Base-by-base conservation (phyloP, 2,797 vertebrate species). In the Lepilemur ruficaudatus region DNA sequence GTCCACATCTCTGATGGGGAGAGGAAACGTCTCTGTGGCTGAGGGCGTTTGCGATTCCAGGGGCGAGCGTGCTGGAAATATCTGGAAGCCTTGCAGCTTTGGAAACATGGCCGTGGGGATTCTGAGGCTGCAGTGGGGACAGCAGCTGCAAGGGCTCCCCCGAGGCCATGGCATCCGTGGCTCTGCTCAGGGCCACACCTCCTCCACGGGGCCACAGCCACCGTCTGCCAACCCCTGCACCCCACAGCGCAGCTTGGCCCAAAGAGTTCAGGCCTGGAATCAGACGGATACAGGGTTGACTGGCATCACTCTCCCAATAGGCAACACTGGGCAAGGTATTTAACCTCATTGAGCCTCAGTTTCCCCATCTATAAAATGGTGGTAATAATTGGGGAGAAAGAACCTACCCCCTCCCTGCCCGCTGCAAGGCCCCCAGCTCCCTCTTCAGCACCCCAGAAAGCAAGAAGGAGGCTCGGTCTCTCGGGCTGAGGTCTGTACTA, bases 171-270 rank as follows among this genome's bases (percentile, higher is more conserved):
- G 5, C 61, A 5, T n/a, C 86, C 48, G 69, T 17, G 41, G 20
- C 8, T 23, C 57, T 55, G n/a, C 41, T n/a, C 32, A 18, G 4
- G 18, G n/a, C 50, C 25, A 76, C 48, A 30, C 17, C 59, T 25
- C 23, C 5, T 28, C 9, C 17, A 3, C 0, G 52, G 50, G 4
- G 12, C 5, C 28, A 17, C 30, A 7, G 13, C 14, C 43, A 32
- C 50, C 5, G 1, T 30, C 59, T 10, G 48, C 41, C 28, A 7
- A 41, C 25, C 20, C 7, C 43, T 28, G 35, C 3, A n/a, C 10
- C 32, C 63, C 35, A 41, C 10, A 5, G 46, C 3, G 0, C 0
- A 9, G 79, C 52, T 79, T 30, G 8, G 43, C 9, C 1, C 12
- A 38, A n/a, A 28, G 52, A 63, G 35, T 61, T 52, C 23, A 25